Conservation (phyloP, 2,888 invertebrate genomes). For the Volucella bombylans region DNA sequence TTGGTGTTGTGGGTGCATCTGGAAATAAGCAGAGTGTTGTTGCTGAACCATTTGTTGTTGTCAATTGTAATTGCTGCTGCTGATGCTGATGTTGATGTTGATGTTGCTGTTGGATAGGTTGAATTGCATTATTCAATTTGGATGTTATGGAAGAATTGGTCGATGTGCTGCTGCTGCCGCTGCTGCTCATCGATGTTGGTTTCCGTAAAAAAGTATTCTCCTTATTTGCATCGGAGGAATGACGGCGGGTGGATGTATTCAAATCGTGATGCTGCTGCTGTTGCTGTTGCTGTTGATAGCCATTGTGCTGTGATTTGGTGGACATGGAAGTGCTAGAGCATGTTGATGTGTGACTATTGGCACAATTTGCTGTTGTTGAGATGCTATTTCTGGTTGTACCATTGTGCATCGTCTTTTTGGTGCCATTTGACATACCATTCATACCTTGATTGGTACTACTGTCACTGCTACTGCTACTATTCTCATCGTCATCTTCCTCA, state of each 20-base stretch:
- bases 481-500: constrained; percentile 76
- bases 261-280: constrained; percentile 64
- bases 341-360: constrained; percentile 53
- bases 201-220: constrained; percentile 81
- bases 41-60: constrained; percentile 73
- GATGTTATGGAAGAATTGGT: constrained; percentile 62
- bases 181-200: constrained; percentile 67
- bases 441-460: constrained; percentile 74
- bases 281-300: constrained; percentile 52
- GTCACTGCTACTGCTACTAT: constrained; percentile 70
- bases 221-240: constrained; percentile 80
- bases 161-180: constrained; percentile 67
- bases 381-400: constrained; percentile 74
- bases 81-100: constrained; percentile 67
- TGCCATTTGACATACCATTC: constrained; percentile 64
- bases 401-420: constrained; percentile 68
- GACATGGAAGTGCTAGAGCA: constrained; percentile 45
- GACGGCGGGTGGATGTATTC: constrained; percentile 76
- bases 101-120: constrained; percentile 75
- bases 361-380: constrained; percentile 75
- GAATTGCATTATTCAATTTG: constrained; percentile 61
- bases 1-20: constrained; percentile 87
- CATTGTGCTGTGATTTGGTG: constrained; percentile 64
- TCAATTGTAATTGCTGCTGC: constrained; percentile 72
- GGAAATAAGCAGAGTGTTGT: constrained; percentile 83